Evolutionary conservation across 2,888 invertebrate genomes (phyloP).

Genomic region (Magallana nippona): DNA sequence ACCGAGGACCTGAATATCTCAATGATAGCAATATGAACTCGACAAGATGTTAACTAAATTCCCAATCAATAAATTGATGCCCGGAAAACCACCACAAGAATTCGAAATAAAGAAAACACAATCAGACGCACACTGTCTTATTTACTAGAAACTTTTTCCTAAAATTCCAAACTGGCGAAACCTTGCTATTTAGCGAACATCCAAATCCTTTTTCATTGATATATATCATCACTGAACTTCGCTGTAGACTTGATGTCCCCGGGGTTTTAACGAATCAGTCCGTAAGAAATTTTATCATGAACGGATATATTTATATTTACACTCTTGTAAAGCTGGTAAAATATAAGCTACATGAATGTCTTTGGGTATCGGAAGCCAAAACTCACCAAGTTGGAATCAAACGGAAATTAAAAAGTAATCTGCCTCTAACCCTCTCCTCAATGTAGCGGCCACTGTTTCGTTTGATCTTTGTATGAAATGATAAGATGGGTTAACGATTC

Average conservation of each 20-base stretch:
- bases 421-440: neutral
- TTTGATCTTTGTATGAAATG: neutral
- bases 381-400: constrained; percentile 7
- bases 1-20: no score
- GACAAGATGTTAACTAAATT: no score
- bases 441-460: neutral
- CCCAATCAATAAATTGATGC: no score
- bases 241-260: neutral
- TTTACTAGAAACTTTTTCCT: neutral
- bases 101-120: no score
- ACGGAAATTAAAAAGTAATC: constrained; percentile 25
- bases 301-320: neutral
- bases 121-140: no score
- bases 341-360: neutral
- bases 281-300: neutral
- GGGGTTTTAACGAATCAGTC: neutral
- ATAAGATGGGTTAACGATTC: neutral
- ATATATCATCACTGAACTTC: neutral
- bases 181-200: neutral
- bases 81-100: no score
- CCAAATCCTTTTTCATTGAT: neutral
- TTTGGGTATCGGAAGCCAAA: neutral
- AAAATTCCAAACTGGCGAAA: neutral
- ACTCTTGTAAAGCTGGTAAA: neutral
- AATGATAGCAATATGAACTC: no score